Base-by-base conservation (phyloP, 2,888 invertebrate genomes). In the Schrankia costaestrigalis region DNA sequence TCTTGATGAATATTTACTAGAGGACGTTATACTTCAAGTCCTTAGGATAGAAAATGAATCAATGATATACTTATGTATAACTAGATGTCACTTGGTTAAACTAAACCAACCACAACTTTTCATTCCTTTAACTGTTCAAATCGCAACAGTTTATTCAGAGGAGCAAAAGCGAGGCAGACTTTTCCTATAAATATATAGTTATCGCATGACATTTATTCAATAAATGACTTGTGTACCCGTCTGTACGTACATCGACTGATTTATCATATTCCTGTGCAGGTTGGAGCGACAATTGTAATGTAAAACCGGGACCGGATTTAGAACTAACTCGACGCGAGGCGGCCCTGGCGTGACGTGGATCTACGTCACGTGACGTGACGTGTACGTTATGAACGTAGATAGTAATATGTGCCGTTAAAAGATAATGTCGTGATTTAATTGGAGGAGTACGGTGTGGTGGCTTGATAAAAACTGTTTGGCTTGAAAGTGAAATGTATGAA, bases 241-340 rank as follows among this genome's bases (percentile, higher is more conserved):
- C 30, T 56, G 71, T 77, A 68, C 72, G 31, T 45, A 52, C 62
- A 63, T 63, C 62, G 59, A 54, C 71, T 65, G 76, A 79, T 79
- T 79, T 78, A 82, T 81, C 79, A 78, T 78, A 79, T 72, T 71
- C 61, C 50, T 59, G 63, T 55, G 53, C 71, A 70, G 71, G 74
- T 71, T 65, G 71, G 68, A 56, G 72, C 74, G 76, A 80, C 56
- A 56, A 56, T 81, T 81, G 79, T 82, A 71, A 80, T 78, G 80
- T 71, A 77, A 80, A 78, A 68, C 67, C 48, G 45, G 62, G 56
- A 55, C 56, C 54, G 66, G 63, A 58, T 56, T 54, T 46, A 37
- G 48, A 46, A 56, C 52, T 51, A 56, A 58, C 56, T 50, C 41
- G 28, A 46, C 11, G 32, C 37, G 29, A 38, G 17, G 32, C 38